Evolutionary conservation across 2,888 invertebrate species (phyloP).

Genomic region (Eledone cirrhosa): DNA sequence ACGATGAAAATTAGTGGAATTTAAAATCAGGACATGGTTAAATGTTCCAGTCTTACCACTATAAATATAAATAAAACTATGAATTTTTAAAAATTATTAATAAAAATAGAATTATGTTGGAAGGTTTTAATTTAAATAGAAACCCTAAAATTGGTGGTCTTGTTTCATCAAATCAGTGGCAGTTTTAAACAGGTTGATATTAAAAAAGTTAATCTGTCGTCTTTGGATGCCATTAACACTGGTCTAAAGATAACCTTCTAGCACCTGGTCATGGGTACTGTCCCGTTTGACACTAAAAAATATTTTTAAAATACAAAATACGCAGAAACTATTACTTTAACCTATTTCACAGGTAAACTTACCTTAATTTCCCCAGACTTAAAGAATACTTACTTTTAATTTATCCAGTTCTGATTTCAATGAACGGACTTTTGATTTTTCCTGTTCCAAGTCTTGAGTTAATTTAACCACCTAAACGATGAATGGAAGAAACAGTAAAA

Average conservation of each 20-base stretch:
- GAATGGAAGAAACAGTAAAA: background rate
- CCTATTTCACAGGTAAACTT: background rate
- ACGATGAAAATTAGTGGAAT: no score
- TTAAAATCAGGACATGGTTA: no score
- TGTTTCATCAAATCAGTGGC: no score
- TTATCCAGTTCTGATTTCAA: constrained; percentile 72
- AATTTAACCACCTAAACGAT: constrained; percentile 72
- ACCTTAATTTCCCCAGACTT: background rate
- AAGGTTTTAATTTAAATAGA: no score
- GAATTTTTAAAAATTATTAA: no score
- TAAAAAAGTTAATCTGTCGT: background rate
- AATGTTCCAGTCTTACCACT: no score
- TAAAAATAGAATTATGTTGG: no score
- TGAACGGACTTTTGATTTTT: constrained; percentile 75
- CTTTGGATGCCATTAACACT: no score
- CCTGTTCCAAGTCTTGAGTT: constrained; percentile 79
- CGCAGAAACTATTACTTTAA: background rate
- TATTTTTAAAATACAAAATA: background rate
- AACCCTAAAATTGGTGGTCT: no score
- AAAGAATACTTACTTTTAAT: constrained; percentile 54
- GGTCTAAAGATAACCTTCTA: no score
- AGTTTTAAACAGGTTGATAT: no score
- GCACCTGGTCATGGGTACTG: background rate
- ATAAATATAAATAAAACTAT: no score
- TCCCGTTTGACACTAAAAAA: background rate